Conservation (phyloP, 2,888 invertebrate genomes). For the Cosmopolites sordidus region DNA sequence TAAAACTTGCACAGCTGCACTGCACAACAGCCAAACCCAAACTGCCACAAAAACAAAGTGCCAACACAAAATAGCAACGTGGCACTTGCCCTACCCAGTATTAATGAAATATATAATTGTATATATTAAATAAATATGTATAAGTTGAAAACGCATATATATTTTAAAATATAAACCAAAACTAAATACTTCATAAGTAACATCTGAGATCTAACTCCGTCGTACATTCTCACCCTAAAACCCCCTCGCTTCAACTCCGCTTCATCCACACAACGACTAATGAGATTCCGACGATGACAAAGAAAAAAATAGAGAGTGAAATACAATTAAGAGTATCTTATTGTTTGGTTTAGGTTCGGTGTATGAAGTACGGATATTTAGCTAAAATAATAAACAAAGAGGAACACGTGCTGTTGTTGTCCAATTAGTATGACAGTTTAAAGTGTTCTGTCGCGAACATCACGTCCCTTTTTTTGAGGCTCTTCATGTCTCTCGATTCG, state of each 20-base stretch:
- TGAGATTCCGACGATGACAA: conserved; percentile 27
- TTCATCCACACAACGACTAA: conserved; percentile 18
- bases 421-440: conserved; percentile 24
- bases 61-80: too few species aligned
- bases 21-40: too few species aligned
- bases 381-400: conserved; percentile 38
- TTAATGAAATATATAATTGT: too few species aligned
- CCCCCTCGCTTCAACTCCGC: background rate
- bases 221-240: too few species aligned
- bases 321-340: conserved; percentile 32
- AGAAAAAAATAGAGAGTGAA: conserved; percentile 25
- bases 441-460: conserved; percentile 28
- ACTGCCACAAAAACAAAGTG: too few species aligned
- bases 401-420: conserved; percentile 21
- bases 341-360: conserved; percentile 34
- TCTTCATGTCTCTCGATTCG: conserved; percentile 16
- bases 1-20: too few species aligned
- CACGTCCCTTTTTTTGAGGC: conserved; percentile 25
- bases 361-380: conserved; percentile 38
- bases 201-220: too few species aligned
- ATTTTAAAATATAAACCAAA: too few species aligned
- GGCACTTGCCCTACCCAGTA: too few species aligned
- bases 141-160: too few species aligned
- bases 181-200: too few species aligned
- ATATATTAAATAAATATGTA: too few species aligned